A percentile compares a stretch with the other conserved stretches of the same genome.
phyloP scores from a whole-genome alignment of 2,797 vertebrate genomes.

The Sphenopsis melanotis region DNA sequence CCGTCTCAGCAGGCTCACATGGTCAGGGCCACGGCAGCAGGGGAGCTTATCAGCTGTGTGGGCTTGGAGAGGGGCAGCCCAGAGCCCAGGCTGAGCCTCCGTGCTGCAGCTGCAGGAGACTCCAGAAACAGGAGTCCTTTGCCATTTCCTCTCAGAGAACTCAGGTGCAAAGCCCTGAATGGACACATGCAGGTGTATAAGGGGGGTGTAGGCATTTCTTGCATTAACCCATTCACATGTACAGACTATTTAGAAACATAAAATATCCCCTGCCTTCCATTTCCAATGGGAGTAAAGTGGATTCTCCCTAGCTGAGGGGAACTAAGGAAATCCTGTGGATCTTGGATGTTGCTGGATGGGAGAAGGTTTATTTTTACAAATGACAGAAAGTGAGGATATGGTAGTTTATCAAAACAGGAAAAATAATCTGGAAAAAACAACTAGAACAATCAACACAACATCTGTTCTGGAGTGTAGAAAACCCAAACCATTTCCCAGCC shows the following conservation, averaged over 20 bases:
- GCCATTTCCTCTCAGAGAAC: background rate
- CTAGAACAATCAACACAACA: background rate
- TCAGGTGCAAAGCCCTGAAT: background rate
- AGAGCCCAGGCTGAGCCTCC: background rate
- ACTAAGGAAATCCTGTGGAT: background rate
- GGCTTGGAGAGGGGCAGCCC: background rate
- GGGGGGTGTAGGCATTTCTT: background rate
- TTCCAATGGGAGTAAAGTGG: background rate
- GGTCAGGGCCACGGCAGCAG: rapidly evolving
- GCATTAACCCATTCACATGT: background rate
- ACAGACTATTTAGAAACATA: background rate
- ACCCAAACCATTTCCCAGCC: background rate
- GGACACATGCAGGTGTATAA: background rate
- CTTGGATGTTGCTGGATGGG: background rate
- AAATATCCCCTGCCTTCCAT: background rate
- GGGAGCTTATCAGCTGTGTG: background rate
- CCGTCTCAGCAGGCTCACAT: rapidly evolving
- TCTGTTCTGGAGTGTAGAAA: background rate
- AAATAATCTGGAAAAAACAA: background rate
- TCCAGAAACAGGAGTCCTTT: background rate
- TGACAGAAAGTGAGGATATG: background rate
- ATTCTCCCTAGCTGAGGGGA: background rate
- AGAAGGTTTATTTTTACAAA: background rate
- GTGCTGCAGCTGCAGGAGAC: background rate
- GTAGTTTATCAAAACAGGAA: background rate